Evolutionary conservation across 2,113 vertebrate genomes (phyloP).

Genomic region (Ciconia boyciana): DNA sequence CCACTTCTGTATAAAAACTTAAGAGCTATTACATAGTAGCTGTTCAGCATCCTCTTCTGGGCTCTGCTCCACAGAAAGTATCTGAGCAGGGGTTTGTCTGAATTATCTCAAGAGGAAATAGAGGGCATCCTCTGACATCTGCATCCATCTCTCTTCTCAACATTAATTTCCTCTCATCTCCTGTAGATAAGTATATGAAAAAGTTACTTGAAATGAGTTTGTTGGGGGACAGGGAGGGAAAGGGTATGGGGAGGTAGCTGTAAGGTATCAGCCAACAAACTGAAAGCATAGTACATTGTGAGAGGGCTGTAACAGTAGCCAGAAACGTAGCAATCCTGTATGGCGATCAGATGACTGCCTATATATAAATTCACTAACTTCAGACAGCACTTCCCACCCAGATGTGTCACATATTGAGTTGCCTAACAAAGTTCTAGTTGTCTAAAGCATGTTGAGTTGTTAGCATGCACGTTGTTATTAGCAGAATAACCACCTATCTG

Average conservation of each 20-base stretch:
- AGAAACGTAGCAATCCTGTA: background rate
- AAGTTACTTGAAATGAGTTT: background rate
- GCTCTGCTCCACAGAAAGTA: constrained; percentile 44
- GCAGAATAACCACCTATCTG: background rate
- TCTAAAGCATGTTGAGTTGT: background rate
- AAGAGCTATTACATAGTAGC: background rate
- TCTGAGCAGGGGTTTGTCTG: constrained; percentile 47
- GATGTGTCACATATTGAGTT: background rate
- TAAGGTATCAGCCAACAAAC: background rate
- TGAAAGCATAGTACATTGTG: background rate
- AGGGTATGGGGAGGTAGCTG: background rate
- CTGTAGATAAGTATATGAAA: background rate
- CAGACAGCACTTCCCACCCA: background rate
- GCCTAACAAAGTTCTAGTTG: background rate
- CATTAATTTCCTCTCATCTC: constrained; percentile 33
- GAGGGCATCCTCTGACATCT: constrained; percentile 36
- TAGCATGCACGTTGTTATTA: background rate
- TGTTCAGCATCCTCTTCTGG: constrained; percentile 54
- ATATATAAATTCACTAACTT: background rate
- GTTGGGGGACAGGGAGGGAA: background rate
- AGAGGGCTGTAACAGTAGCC: background rate
- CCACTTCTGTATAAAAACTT: background rate
- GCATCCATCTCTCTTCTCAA: constrained; percentile 43
- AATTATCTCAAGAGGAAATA: constrained; percentile 60
- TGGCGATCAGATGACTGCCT: background rate